Percentiles rank a stretch among this genome's conserved stretches.
These are phyloP conservation scores for Halisarca cf. caerulea DNA, from an alignment of 37 sponge, comb jelly and placozoan genomes.

Conservation along the genomic window DNA sequence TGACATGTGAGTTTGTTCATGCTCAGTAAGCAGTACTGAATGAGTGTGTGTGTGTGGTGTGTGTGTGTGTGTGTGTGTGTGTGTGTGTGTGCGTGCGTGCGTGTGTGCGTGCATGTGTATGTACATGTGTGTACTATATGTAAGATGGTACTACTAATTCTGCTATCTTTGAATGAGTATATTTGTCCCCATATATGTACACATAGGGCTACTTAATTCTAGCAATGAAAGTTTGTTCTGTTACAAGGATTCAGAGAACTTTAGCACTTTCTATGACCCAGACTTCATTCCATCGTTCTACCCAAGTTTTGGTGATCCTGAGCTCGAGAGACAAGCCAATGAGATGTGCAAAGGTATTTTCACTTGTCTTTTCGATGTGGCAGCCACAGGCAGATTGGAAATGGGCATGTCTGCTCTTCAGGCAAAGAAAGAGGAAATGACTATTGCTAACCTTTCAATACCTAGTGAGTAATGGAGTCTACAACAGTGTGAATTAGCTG, in stretches of 20 bases:
- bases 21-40: background rate
- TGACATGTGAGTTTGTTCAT: conserved; percentile 32
- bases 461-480: background rate
- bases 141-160: background rate
- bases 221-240: conserved; percentile 40
- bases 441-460: background rate
- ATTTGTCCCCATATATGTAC: too few species aligned
- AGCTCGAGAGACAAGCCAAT: conserved; percentile 47
- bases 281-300: conserved; percentile 43
- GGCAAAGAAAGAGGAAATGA: conserved; percentile 2
- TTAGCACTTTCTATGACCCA: conserved; percentile 42
- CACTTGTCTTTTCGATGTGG: conserved; percentile 59
- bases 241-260: conserved; percentile 35
- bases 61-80: background rate
- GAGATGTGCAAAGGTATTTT: conserved; percentile 29
- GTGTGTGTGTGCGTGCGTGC: background rate
- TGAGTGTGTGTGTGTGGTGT: conserved; percentile 2
- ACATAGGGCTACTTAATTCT: conserved; percentile 48
- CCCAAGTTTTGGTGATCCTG: conserved; percentile 33
- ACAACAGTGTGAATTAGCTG: too few species aligned
- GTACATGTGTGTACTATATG: background rate
- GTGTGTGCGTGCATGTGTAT: background rate
- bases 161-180: background rate
- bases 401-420: conserved; percentile 42
- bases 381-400: conserved; percentile 46